phyloP scores from a whole-genome alignment of 2,797 vertebrate genomes.

The Anolis apletophallus region DNA sequence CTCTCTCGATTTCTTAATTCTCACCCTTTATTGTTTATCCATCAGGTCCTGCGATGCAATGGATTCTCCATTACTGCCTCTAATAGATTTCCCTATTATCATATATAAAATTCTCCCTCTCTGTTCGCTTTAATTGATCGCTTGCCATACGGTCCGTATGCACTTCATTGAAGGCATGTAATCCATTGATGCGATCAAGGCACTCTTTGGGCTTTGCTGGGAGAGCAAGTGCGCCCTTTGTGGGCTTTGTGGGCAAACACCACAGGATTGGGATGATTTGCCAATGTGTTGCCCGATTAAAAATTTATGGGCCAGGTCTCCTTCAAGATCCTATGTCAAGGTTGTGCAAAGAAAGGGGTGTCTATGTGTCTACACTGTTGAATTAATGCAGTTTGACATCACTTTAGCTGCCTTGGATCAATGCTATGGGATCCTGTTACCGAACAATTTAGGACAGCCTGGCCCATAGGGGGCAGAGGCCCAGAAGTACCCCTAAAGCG shows the following conservation, averaged over 20 bases:
- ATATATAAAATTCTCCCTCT: constrained; percentile 78
- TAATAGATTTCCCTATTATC: constrained; percentile 81
- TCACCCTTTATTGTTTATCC: constrained; percentile 70
- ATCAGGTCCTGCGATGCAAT: constrained; percentile 71
- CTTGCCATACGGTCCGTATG: constrained; percentile 64
- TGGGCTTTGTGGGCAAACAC: background rate
- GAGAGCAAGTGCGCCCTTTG: background rate
- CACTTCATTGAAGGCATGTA: constrained; percentile 77
- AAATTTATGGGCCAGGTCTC: background rate
- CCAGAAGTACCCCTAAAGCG: no score
- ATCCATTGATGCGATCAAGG: constrained; percentile 68
- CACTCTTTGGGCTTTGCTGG: background rate
- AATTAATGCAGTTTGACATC: no score
- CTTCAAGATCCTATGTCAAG: background rate
- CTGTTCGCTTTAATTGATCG: constrained; percentile 56
- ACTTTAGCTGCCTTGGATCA: no score
- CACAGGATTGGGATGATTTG: background rate
- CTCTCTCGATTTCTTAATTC: constrained; percentile 79
- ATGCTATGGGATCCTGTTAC: no score
- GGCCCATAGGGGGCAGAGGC: no score
- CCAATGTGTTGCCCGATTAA: background rate
- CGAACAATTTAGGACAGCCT: no score
- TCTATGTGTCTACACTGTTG: no score
- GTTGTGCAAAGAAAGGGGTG: no score
- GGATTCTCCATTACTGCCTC: constrained; percentile 73